Conservation (phyloP, 2,113 vertebrate genomes). For the Cairina moschata region DNA sequence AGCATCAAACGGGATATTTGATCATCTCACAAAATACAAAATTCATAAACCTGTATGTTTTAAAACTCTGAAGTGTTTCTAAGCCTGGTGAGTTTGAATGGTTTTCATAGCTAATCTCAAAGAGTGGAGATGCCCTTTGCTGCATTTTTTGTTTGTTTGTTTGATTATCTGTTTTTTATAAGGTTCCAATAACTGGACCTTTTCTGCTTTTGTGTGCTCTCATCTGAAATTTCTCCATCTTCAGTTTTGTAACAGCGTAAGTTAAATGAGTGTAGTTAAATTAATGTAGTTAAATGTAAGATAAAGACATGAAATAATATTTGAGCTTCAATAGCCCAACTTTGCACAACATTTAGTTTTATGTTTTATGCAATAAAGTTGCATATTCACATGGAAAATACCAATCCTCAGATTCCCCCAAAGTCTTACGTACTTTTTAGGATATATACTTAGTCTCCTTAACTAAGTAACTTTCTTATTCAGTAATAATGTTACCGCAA, state of each 20-base stretch:
- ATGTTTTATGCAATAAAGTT: neutral
- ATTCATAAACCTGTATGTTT: neutral
- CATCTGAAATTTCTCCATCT: neutral
- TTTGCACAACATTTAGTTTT: neutral
- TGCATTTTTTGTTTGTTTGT: neutral
- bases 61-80: neutral
- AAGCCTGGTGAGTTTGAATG: neutral
- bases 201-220: neutral
- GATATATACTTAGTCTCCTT: neutral
- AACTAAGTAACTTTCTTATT: neutral
- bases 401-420: neutral
- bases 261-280: too few species aligned
- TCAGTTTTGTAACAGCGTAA: neutral
- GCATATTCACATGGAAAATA: neutral
- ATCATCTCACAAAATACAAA: neutral
- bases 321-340: neutral
- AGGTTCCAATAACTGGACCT: neutral
- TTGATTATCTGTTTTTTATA: neutral
- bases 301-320: neutral
- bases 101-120: neutral
- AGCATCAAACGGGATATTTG: neutral
- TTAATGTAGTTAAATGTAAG: neutral
- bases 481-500: neutral
- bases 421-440: neutral
- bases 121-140: neutral